Evolutionary conservation across 2,113 vertebrate genomes (phyloP).

Genomic region (Epinephelus fuscoguttatus): DNA sequence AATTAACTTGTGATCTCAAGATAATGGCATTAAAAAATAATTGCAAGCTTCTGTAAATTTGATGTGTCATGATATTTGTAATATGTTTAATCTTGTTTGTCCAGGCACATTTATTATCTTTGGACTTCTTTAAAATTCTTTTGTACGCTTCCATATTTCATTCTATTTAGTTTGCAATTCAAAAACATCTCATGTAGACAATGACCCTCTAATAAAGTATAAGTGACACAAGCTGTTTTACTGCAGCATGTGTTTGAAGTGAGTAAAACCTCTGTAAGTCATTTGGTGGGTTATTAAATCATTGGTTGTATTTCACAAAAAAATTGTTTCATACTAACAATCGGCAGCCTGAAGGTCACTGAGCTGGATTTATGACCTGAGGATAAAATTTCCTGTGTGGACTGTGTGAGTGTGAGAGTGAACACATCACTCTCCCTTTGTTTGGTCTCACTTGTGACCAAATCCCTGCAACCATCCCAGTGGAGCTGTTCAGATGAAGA

Average conservation of each 20-base stretch:
- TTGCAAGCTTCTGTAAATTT: no score
- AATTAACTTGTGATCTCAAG: no score
- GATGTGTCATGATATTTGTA: neutral
- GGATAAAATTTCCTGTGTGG: constrained; percentile 2
- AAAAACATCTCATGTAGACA: constrained; percentile 18
- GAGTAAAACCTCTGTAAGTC: neutral
- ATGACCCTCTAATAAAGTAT: neutral
- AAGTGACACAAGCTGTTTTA: constrained; percentile 21
- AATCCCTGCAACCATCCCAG: constrained; percentile 5
- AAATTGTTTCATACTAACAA: neutral
- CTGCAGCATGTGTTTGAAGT: constrained; percentile 10
- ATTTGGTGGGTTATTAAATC: constrained; percentile 5
- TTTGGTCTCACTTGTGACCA: neutral
- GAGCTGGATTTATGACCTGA: constrained; percentile 1
- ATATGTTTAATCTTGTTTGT: neutral
- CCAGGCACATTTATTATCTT: neutral
- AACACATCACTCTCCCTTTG: neutral
- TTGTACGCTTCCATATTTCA: neutral
- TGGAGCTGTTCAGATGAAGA: constrained; percentile 26
- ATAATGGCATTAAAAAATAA: no score
- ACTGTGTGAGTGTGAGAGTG: neutral
- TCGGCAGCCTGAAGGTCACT: constrained; percentile 14
- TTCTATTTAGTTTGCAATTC: neutral
- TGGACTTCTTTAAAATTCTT: neutral
- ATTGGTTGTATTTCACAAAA: neutral